Evolutionary conservation across 2,113 vertebrate genomes (phyloP), one percentile per base, ranked within the genome.

Genomic region (Oncorhynchus mykiss): DNA sequence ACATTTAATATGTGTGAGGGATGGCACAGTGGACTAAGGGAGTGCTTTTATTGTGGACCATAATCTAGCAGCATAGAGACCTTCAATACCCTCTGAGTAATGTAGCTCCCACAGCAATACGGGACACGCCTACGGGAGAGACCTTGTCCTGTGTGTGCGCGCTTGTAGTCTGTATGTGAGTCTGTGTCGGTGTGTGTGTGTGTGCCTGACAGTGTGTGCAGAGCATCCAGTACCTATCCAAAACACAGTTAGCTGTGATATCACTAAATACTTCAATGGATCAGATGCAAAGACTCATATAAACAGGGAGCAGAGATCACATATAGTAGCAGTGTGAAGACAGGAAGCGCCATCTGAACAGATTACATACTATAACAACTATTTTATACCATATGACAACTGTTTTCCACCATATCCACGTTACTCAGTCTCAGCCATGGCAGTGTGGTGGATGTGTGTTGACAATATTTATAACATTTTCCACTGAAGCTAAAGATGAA

Each of bases 381-480:
- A 54, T 57, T 57, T 20, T 57, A 57, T 57, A 18, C 51, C 18
- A 14, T 57, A 57, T 57, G 4, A 14, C 16, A 14, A 57, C 39
- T 9, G 8, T 39, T 57, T 18, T 16, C 51, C 12, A 57, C 13
- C 16, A 20, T 57, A 20, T 20, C 54, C 54, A 57, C 2, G 4
- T 20, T 57, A 20, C 20, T 6, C 51, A 16, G 54, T 20, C 54
- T 57, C 54, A 20, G 14, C 54, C 54, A 14, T 57, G 54, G 54
- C 54, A 54, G 51, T 20, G 25, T 22, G 31, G n/a, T 25, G 29
- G 29, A 68, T 25, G 72, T 76, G 72, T 83, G 76, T 74, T 72
- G 54, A 79, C 80, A 88, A 86, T 78, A 86, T 87, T 84, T 71
- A 88, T 66, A 29, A 31, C 31, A 45, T 45, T 45, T 45, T 11